Evolutionary conservation across 2,797 vertebrate genomes (phyloP).

Genomic region (Cyprinella venusta): DNA sequence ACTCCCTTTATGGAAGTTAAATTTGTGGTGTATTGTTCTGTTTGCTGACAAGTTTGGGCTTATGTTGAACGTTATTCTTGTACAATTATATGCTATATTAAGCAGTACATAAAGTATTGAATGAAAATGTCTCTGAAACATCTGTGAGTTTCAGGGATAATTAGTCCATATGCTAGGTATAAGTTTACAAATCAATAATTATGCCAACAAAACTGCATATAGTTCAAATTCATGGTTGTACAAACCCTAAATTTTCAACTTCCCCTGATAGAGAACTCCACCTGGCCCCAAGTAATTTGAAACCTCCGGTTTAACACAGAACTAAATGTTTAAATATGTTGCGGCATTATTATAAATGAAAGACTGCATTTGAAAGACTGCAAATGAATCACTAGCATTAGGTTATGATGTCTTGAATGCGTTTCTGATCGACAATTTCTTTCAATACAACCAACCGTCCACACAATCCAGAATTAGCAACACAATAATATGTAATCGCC

Average conservation of each 20-base stretch:
- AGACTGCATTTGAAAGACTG: too few species aligned
- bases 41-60: too few species aligned
- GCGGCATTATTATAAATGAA: background rate
- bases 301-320: background rate
- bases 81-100: too few species aligned
- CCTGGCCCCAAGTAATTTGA: background rate
- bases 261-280: background rate
- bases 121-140: too few species aligned
- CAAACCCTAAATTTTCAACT: background rate
- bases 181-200: background rate
- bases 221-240: background rate
- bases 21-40: too few species aligned
- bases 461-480: constrained; percentile 6
- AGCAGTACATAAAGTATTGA: too few species aligned
- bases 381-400: background rate
- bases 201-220: background rate
- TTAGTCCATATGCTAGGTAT: too few species aligned
- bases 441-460: background rate
- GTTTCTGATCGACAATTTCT: background rate
- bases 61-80: too few species aligned
- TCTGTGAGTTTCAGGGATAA: too few species aligned
- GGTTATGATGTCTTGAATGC: background rate
- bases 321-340: background rate
- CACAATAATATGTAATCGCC: constrained; percentile 22
- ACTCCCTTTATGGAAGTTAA: too few species aligned